phyloP scores from a whole-genome alignment of 2,888 invertebrate genomes.

The Campoplex capitator region DNA sequence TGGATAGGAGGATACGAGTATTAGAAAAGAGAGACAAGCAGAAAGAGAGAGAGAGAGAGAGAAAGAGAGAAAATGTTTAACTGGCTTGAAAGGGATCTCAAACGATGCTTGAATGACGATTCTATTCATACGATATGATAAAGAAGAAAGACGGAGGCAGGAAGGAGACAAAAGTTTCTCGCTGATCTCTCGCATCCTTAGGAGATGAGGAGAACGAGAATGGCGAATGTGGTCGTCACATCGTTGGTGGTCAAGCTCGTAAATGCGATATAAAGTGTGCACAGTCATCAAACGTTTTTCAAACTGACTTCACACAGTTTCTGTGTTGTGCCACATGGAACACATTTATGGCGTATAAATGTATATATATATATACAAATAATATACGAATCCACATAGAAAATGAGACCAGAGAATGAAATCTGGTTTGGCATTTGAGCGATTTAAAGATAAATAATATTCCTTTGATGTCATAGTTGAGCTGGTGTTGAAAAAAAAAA shows the following conservation, averaged over 20 bases:
- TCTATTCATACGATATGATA: constrained; percentile 59
- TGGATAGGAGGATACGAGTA: neutral
- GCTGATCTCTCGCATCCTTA: constrained; percentile 37
- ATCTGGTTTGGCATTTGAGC: constrained; percentile 8
- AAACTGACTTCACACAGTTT: constrained; percentile 19
- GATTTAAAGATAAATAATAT: constrained; percentile 20
- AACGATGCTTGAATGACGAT: constrained; percentile 60
- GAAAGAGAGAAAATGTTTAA: constrained; percentile 42
- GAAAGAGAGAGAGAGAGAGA: constrained; percentile 1
- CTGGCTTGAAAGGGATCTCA: constrained; percentile 51
- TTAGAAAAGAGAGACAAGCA: constrained; percentile 2
- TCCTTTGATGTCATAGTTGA: neutral
- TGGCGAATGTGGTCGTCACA: constrained; percentile 28
- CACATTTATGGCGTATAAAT: neutral
- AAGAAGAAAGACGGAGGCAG: constrained; percentile 51
- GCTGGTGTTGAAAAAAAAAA: neutral
- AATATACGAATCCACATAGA: neutral
- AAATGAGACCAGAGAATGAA: neutral
- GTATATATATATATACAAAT: neutral
- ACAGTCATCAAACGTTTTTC: constrained; percentile 48
- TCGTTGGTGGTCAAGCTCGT: constrained; percentile 60
- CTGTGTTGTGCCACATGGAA: neutral
- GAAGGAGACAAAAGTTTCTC: constrained; percentile 61
- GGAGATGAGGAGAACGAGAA: constrained; percentile 4
- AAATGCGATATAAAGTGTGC: constrained; percentile 47